Percentiles rank a stretch among this genome's conserved stretches.
These are phyloP conservation scores for Elaphurus davidianus DNA, from an alignment of 2,113 vertebrate species.

Conservation along the genomic window DNA sequence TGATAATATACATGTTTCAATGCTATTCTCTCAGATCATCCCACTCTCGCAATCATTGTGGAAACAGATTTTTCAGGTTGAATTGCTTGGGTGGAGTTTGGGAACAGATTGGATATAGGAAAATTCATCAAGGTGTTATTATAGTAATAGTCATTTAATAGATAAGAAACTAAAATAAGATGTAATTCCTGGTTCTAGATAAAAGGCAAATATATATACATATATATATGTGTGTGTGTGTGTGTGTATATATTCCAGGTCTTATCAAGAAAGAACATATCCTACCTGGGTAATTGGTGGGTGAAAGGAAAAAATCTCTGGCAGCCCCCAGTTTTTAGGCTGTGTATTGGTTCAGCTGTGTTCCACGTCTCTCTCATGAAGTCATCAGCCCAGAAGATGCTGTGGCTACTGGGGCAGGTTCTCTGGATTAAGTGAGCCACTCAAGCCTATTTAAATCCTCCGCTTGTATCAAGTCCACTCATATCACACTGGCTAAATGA, in stretches of 20 bases:
- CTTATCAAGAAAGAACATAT: background rate
- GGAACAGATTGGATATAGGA: background rate
- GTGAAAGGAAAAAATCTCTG: background rate
- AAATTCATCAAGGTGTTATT: background rate
- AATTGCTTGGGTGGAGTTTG: background rate
- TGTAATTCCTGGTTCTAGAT: background rate
- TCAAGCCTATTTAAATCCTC: background rate
- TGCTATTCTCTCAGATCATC: no score
- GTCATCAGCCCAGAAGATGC: no score
- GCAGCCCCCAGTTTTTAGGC: background rate
- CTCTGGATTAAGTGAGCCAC: background rate
- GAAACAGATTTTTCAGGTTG: background rate
- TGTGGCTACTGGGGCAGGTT: background rate
- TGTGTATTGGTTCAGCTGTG: background rate
- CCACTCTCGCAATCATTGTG: background rate
- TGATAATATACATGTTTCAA: no score
- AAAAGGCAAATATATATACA: background rate
- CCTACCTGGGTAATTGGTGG: background rate
- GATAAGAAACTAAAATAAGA: background rate
- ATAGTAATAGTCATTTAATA: background rate
- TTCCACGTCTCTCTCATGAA: rapidly evolving
- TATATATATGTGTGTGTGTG: no score
- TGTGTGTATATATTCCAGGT: background rate
- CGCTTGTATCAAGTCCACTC: background rate
- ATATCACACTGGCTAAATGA: background rate